Base-by-base conservation (phyloP, 1,140 invertebrate genomes). In the Megathymus violae region DNA sequence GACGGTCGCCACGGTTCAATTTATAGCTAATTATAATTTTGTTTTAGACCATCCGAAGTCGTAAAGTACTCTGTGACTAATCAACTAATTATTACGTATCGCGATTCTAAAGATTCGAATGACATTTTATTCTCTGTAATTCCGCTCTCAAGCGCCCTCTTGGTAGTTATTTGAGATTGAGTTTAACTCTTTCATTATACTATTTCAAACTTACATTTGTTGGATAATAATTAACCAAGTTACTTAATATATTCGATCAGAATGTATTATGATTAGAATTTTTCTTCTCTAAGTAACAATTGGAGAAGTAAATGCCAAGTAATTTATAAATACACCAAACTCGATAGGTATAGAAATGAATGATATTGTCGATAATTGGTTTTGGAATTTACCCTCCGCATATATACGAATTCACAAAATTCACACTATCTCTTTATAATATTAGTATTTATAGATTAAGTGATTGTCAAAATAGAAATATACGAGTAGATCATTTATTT, bases 1-100 rank as follows among this genome's bases (percentile, higher is more conserved):
- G 78, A 76, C 71, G 70, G 74, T 76, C 75, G 68, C 76, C 66
- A 71, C 72, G 67, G 63, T 69, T 62, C 65, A 74, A 83, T 85
- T 88, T 85, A 86, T 74, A 38, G 74, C 64, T 85, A 82, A 85
- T 84, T 83, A 84, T 80, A 74, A 80, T 87, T 77, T 80, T 71
- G 71, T 78, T 80, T 78, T 56, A 78, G 46, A n/a, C 36, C 59
- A 63, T 69, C 72, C 62, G 44, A 62, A 69, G 56, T 85, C 84
- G 73, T 84, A 84, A 88, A 81, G 46, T 67, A 59, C 58, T 48
- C 73, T 85, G 82, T 88, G 80, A 85, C 82, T 75, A 85, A 88
- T 88, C 78, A 73, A 65, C 66, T 85, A 83, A 85, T 85, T 83
- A 83, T 78, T 69, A 63, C 38, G 48, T 72, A 76, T 63, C 67